Evolutionary conservation across 2,888 invertebrate species (phyloP), one percentile per base, ranked within the genome.

Genomic region (Cephus pygmeus): DNA sequence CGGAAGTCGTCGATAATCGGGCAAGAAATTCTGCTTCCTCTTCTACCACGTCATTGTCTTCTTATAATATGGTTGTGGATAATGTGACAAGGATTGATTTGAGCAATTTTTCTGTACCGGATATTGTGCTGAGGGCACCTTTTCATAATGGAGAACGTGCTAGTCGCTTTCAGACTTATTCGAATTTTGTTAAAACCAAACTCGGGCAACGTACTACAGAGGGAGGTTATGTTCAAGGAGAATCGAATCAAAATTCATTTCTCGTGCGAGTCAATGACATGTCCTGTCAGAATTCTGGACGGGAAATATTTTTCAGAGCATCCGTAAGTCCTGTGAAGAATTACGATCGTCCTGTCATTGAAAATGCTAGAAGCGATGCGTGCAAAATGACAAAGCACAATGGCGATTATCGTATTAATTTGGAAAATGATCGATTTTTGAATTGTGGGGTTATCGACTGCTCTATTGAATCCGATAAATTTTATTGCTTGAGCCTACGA

Each of bases 381-480:
- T 89, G 89, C 77, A 84, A 81, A 75, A 81, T 85, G 75, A 76
- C 79, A 11, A 85, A 82, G 71, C 35, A 79, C 30, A 82, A 81
- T 34, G 84, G 85, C 31, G 86, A 85, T 79, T 92, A 90, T 81
- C 84, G 83, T 76, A 85, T 94, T 4, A 92, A 93, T 82, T 90
- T 94, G 77, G 89, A 91, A 4, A 92, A 91, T 1, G 90, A 91
- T 4, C 90, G 92, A 81, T 93, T 94, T 86, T 87, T 90, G 77
- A 90, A 90, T 68, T 94, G 94, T 83, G 94, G 94, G 0, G 92
- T 94, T 0, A 87, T 88, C 2, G 88, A 92, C 78, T 94, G 94
- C 85, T 89, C 91, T 2, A 83, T 82, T n/a, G 86, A 86, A 31
- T 77, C 79, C 2, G 92, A 90, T 1, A 88, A 86, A 79, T 92